These are phyloP conservation scores for Ennomos erosarius DNA, from an alignment of 2,888 invertebrate species.

Conservation along the genomic window DNA sequence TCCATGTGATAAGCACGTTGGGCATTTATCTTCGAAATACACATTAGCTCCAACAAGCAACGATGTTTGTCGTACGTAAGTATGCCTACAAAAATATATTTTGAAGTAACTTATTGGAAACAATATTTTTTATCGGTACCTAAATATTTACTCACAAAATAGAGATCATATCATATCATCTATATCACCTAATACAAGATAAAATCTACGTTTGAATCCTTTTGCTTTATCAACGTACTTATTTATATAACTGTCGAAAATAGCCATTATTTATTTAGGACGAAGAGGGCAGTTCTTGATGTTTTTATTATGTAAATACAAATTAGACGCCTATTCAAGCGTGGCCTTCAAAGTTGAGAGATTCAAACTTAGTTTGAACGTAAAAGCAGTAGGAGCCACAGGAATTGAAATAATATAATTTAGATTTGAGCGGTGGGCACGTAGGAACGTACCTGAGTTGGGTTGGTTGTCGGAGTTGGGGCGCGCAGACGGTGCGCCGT, in stretches of 20 bases:
- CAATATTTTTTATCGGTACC: not conserved
- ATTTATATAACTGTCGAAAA: not conserved
- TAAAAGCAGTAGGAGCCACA: no score
- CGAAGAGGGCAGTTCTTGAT: constrained; percentile 14
- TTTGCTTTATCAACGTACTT: not conserved
- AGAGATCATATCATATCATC: no score
- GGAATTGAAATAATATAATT: no score
- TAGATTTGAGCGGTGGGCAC: no score
- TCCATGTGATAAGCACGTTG: constrained; percentile 28
- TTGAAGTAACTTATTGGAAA: not conserved
- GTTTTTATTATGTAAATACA: constrained; percentile 21
- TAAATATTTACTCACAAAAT: not conserved
- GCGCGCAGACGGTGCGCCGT: constrained; percentile 97
- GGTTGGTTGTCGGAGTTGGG: constrained; percentile 97
- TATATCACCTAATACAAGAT: no score
- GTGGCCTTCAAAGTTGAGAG: constrained; percentile 5
- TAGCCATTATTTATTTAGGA: constrained; percentile 38
- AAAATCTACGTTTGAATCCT: not conserved
- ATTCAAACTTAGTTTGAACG: constrained; percentile 6
- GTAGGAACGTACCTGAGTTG: constrained; percentile 91
- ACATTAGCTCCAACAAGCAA: constrained; percentile 5
- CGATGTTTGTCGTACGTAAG: no score
- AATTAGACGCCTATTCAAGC: constrained; percentile 10
- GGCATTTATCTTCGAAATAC: constrained; percentile 12
- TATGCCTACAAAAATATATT: no score